Conservation (phyloP, 2,888 invertebrate genomes). For the Aspidapion aeneum region DNA sequence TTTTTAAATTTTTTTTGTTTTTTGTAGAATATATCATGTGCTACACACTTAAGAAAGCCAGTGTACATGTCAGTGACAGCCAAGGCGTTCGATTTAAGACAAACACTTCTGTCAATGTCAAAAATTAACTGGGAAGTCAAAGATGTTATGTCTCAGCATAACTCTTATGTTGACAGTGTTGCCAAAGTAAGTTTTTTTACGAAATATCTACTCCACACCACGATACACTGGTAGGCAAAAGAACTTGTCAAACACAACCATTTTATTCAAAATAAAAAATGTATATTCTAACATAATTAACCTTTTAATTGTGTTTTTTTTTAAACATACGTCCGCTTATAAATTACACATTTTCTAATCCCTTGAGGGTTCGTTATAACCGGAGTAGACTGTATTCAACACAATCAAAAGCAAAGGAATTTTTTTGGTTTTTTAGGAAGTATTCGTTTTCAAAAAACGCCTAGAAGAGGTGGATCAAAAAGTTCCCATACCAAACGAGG, state of each 20-base stretch:
- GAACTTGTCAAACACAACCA: no score
- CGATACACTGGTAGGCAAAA: no score
- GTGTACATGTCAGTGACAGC: constrained; percentile 85
- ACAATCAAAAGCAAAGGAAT: no score
- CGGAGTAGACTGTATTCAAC: no score
- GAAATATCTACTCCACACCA: no score
- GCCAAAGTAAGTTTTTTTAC: constrained; percentile 52
- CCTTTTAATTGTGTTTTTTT: no score
- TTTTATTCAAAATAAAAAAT: no score
- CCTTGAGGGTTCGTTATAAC: no score
- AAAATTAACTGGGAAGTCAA: constrained; percentile 94
- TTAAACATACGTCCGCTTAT: no score
- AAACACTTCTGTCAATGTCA: constrained; percentile 80
- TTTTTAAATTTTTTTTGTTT: background rate
- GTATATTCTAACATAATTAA: no score
- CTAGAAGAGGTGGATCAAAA: constrained; percentile 68
- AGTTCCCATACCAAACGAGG: constrained; percentile 68
- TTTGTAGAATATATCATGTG: constrained; percentile 62
- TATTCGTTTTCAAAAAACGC: constrained; percentile 75
- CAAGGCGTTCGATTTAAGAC: constrained; percentile 72
- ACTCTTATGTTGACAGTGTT: constrained; percentile 78
- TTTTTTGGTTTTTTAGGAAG: constrained; percentile 50
- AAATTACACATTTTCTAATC: no score
- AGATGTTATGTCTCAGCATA: constrained; percentile 93
- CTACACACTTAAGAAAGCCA: constrained; percentile 73